A percentile compares a stretch with the other conserved stretches of the same genome.
Evolutionary conservation across 2,113 vertebrate genomes (phyloP).

Genomic region (Prietella phreatophila): DNA sequence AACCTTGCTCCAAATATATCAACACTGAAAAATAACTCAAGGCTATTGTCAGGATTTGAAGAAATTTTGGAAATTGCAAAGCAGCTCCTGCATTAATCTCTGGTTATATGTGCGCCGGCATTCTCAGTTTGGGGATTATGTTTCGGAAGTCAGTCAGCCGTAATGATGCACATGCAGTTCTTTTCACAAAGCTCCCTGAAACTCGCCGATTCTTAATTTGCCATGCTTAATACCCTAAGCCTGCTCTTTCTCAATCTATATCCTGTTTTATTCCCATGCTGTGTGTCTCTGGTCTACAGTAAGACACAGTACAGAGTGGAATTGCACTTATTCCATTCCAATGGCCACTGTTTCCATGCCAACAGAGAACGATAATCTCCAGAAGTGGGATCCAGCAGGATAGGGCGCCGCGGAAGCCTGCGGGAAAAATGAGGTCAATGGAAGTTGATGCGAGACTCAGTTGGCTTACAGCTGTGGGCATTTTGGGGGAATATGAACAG

Average conservation of each 20-base stretch:
- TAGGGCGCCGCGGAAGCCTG: conserved; percentile 56
- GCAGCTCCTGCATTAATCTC: conserved; percentile 56
- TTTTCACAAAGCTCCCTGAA: conserved; percentile 10
- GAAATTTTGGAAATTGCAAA: conserved; percentile 45
- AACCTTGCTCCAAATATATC: conserved; percentile 64
- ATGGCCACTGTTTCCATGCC: conserved; percentile 73
- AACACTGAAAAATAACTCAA: conserved; percentile 51
- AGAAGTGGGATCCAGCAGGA: conserved; percentile 61
- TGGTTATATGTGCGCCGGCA: conserved; percentile 39
- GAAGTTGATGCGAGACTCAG: conserved; percentile 43
- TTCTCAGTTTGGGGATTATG: conserved; percentile 55
- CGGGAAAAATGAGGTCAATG: conserved; percentile 64
- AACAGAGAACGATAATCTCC: conserved; percentile 69
- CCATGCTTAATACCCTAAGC: conserved; percentile 16
- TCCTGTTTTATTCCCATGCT: background rate
- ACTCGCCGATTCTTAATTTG: conserved; percentile 9
- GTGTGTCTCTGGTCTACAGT: conserved; percentile 25
- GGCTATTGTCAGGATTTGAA: conserved; percentile 65
- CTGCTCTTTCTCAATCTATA: conserved; percentile 37
- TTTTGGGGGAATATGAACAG: background rate
- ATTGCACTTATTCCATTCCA: conserved; percentile 55
- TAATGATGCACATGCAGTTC: conserved; percentile 43
- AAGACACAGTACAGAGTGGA: conserved; percentile 26
- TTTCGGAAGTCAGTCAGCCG: conserved; percentile 64
- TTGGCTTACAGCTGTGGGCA: conserved; percentile 13